Evolutionary conservation across 2,113 vertebrate species (phyloP).

Genomic region (Mastomys coucha): DNA sequence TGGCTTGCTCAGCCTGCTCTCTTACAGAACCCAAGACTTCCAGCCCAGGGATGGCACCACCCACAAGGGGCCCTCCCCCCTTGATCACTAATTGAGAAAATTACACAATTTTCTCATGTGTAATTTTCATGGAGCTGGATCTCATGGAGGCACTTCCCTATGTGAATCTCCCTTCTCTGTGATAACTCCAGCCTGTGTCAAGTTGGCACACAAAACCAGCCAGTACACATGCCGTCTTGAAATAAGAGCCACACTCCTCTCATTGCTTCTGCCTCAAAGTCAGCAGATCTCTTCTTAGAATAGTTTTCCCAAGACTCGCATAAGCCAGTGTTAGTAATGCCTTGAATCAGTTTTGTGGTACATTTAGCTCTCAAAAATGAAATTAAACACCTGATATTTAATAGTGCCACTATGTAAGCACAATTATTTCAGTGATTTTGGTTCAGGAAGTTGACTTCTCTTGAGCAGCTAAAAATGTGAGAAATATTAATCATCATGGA

Average conservation of each 20-base stretch:
- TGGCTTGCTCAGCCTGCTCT: too few species aligned
- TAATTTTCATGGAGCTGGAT: too few species aligned
- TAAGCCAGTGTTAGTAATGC: background rate
- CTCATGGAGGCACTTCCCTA: too few species aligned
- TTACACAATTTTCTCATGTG: too few species aligned
- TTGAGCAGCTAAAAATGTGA: slow-evolving; percentile 27
- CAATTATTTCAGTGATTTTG: slow-evolving; percentile 9
- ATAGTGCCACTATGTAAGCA: background rate
- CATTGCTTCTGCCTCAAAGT: background rate
- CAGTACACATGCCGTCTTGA: background rate
- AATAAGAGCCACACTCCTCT: background rate
- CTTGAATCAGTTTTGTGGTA: background rate
- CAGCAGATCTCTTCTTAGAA: background rate
- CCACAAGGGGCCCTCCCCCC: too few species aligned
- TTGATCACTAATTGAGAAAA: too few species aligned
- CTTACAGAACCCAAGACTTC: too few species aligned
- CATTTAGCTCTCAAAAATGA: background rate
- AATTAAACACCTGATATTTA: background rate
- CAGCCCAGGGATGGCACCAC: too few species aligned
- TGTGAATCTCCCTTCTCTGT: too few species aligned
- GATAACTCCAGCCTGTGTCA: too few species aligned
- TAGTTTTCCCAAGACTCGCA: background rate
- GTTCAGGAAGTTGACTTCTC: background rate
- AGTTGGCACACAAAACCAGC: too few species aligned
- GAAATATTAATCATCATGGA: background rate